Evolutionary conservation across 1,140 invertebrate species (phyloP).

Genomic region (Steinernema feltiae): DNA sequence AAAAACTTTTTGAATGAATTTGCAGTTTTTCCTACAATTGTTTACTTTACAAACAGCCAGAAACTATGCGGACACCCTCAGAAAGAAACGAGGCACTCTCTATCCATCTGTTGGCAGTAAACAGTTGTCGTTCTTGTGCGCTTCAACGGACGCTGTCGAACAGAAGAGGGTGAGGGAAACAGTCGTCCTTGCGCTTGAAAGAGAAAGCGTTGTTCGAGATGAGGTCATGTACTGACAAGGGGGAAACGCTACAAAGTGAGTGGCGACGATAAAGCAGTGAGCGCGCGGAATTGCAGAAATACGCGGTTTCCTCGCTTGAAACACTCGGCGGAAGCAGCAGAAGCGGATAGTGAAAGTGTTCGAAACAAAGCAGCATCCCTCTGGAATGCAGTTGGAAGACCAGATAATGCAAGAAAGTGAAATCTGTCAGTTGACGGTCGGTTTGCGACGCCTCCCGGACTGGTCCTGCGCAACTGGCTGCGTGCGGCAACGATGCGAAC

Average conservation of each 20-base stretch:
- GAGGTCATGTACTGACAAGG: no score
- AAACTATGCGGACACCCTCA: no score
- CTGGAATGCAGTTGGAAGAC: slow-evolving; percentile 13
- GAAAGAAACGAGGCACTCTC: no score
- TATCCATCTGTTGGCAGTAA: no score
- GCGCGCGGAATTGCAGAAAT: no score
- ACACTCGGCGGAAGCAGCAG: background rate
- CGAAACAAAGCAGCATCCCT: background rate
- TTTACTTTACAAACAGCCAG: no score
- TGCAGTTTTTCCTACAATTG: no score
- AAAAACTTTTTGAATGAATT: no score
- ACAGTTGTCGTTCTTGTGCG: no score
- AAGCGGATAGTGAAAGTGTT: background rate
- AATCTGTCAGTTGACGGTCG: slow-evolving; percentile 3
- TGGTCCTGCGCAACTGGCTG: slow-evolving; percentile 13
- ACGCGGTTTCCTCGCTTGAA: background rate
- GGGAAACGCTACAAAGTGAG: background rate
- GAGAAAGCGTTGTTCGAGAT: no score
- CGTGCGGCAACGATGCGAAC: background rate
- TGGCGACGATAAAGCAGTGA: no score
- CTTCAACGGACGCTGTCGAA: background rate
- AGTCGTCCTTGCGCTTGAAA: background rate
- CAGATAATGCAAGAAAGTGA: slow-evolving; percentile 14
- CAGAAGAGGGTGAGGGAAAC: background rate
- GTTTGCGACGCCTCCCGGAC: slow-evolving; percentile 8